Evolutionary conservation across 2,113 vertebrate genomes (phyloP), one percentile per base, ranked within the genome.

Genomic region (Poecilia latipinna): DNA sequence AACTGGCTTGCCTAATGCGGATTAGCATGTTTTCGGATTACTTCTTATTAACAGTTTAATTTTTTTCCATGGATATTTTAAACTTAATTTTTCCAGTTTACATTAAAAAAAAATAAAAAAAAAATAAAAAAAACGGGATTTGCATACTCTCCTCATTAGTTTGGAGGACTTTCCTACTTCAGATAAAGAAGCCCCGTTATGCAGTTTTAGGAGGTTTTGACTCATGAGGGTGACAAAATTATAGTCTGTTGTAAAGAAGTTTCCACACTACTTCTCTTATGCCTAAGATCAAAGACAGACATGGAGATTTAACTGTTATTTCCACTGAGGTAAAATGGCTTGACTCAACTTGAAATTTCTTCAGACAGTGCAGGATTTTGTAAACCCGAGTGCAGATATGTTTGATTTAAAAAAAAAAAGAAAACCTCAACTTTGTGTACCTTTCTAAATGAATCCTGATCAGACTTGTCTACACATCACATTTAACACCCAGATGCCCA

Each of bases 1-100:
- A 81, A 81, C 70, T 12, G 71, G 74, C 72, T 86, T 86, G 79
- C 72, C 62, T 86, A 61, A 75, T 64, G 74, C 37, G 51, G 48
- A 85, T 85, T 63, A 70, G 37, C 62, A 85, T 90, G 85, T 91
- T 83, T 81, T 57, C 7, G n/a, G 51, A 57, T 57, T 57, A 57
- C 51, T 57, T 57, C 51, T n/a, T 57, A 57, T 57, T 57, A 57
- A 3, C 22, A n/a, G 22, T n/a, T n/a, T 11, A 3, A 11, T n/a
- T 57, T 48, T 24, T 24, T 8, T 57, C 24, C 51, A 57, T 57
- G 24, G 1, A n/a, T 57, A 57, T 17, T 57, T 57, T 57, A 57
- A 24, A 24, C 51, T 3, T 57, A 24, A 24, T 57, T 57, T 24
- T 57, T n/a, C 22, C 51, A 57, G 6, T 57, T 57, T 0, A 57